These are phyloP conservation scores for Kryptolebias ocellatus DNA, from an alignment of 2,797 vertebrate species.

Conservation along the genomic window DNA sequence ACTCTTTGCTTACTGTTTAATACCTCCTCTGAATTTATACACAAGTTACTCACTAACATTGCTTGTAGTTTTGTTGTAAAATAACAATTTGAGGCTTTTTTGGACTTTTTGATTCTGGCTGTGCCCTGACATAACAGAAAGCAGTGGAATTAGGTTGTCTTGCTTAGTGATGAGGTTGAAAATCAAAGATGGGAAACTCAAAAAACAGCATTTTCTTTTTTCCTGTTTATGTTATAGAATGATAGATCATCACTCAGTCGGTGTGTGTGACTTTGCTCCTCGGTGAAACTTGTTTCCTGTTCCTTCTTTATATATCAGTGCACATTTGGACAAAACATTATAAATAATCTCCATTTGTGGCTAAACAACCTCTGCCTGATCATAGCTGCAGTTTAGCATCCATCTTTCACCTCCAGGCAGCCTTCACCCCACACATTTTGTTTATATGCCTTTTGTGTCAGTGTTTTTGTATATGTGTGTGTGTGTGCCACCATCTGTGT, in stretches of 20 bases:
- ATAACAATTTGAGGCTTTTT: too few species aligned
- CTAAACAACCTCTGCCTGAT: not conserved
- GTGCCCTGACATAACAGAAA: conserved; percentile 1
- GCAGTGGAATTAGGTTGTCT: not conserved
- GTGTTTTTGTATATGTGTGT: conserved; percentile 1
- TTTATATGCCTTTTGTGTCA: conserved; percentile 4
- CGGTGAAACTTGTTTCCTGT: not conserved
- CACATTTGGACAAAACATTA: not conserved
- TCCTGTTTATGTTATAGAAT: not conserved
- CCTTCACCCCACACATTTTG: not conserved
- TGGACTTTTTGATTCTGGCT: not conserved
- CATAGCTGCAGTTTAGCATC: conserved; percentile 15
- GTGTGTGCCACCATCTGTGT: conserved; percentile 18
- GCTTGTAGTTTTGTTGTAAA: not conserved
- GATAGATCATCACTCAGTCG: not conserved
- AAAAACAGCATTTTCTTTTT: not conserved
- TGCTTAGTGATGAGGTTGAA: not conserved
- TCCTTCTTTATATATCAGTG: not conserved
- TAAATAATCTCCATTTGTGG: too few species aligned
- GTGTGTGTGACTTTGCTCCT: not conserved
- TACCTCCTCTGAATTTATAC: not conserved
- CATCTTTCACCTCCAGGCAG: conserved; percentile 16
- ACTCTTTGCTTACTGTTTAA: not conserved
- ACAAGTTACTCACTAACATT: not conserved
- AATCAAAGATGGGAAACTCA: not conserved